These are phyloP conservation scores for Dynastes tityus DNA, from an alignment of 2,888 invertebrate species.

Conservation along the genomic window DNA sequence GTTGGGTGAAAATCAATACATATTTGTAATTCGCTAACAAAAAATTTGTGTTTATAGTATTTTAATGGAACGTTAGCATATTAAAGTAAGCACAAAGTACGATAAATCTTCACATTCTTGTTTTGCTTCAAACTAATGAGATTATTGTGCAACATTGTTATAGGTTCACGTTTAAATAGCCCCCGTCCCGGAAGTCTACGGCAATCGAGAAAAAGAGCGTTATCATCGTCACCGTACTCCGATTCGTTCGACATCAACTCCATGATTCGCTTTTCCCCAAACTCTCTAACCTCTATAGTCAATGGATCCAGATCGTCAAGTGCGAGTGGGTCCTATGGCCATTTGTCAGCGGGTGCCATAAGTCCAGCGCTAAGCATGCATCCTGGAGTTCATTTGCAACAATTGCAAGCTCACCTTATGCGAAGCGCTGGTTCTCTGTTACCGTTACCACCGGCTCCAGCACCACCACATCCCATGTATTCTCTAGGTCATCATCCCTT, in stretches of 20 bases:
- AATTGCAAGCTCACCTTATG: slow-evolving; percentile 86
- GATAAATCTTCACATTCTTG: no score
- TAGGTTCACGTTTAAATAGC: slow-evolving; percentile 80
- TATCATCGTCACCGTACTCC: slow-evolving; percentile 95
- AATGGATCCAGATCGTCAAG: slow-evolving; percentile 90
- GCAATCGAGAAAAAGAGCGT: slow-evolving; percentile 87
- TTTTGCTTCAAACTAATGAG: neutral
- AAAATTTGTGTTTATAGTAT: no score
- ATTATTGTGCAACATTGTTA: neutral
- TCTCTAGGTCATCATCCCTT: slow-evolving; percentile 69
- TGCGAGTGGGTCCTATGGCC: slow-evolving; percentile 96
- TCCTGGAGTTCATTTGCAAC: slow-evolving; percentile 79
- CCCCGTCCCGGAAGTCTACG: slow-evolving; percentile 73
- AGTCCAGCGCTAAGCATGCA: slow-evolving; percentile 86
- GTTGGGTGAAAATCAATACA: no score
- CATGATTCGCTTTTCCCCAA: slow-evolving; percentile 95
- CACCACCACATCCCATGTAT: slow-evolving; percentile 69
- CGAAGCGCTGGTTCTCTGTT: slow-evolving; percentile 76
- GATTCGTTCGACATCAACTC: slow-evolving; percentile 97
- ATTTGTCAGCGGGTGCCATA: slow-evolving; percentile 94
- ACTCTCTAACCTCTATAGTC: slow-evolving; percentile 87
- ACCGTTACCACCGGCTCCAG: slow-evolving; percentile 70
- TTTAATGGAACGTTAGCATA: no score
- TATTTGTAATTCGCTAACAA: no score
- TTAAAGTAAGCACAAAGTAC: no score